Percentiles rank a stretch among this genome's conserved stretches.
These are phyloP conservation scores for Diceros bicornis DNA, from an alignment of 2,797 vertebrate genomes.

Conservation along the genomic window DNA sequence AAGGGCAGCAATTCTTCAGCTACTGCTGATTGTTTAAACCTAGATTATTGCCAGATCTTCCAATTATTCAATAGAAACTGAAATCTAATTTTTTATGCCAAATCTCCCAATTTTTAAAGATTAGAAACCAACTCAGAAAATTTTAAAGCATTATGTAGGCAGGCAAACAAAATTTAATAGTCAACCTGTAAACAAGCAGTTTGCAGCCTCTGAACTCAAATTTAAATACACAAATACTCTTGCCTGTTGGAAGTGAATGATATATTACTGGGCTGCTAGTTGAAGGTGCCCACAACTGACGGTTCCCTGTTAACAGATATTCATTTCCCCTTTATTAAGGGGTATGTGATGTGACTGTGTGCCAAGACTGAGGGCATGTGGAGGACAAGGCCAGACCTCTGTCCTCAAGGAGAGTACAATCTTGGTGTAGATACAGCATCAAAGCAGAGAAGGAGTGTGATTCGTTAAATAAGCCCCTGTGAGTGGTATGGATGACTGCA, in stretches of 20 bases:
- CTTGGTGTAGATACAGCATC: not conserved
- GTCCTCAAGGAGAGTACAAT: not conserved
- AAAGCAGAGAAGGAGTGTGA: not conserved
- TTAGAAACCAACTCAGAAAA: slow-evolving; percentile 22
- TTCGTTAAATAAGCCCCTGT: not conserved
- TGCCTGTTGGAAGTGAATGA: not conserved
- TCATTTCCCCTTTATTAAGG: not conserved
- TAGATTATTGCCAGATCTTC: not conserved
- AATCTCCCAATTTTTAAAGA: slow-evolving; percentile 17
- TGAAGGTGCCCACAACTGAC: slow-evolving; percentile 13
- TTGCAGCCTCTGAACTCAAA: slow-evolving; percentile 43
- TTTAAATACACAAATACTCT: slow-evolving; percentile 25
- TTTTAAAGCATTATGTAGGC: slow-evolving; percentile 26
- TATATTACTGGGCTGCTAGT: not conserved
- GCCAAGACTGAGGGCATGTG: not conserved
- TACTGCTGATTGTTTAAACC: not conserved
- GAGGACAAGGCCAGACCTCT: slow-evolving; percentile 9
- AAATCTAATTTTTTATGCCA: slow-evolving; percentile 55
- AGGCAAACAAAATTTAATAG: slow-evolving; percentile 36
- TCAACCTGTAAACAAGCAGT: not conserved
- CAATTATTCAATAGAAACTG: not conserved
- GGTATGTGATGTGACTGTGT: not conserved
- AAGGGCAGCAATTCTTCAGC: not conserved
- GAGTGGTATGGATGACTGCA: not conserved
- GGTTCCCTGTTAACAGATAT: slow-evolving; percentile 25